Conservation (phyloP, 92 coral and sea anemone species). For the Pocillopora grandis region DNA sequence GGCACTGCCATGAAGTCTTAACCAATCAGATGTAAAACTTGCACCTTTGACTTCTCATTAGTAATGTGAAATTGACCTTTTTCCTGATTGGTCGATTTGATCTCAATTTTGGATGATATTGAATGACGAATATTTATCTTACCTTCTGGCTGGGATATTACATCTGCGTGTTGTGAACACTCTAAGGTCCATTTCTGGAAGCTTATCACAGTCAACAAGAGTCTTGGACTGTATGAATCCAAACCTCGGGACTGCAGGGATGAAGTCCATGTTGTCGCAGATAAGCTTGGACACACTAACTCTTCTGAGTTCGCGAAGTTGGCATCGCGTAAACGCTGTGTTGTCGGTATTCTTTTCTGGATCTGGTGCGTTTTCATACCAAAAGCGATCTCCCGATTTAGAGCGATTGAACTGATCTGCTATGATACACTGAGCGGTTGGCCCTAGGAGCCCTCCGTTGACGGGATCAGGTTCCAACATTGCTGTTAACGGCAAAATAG, state of each 20-base stretch:
- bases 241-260: slow-evolving; percentile 54
- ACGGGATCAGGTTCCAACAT: background rate
- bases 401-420: slow-evolving; percentile 68
- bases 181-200: slow-evolving; percentile 6
- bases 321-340: slow-evolving; percentile 68
- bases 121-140: too few species aligned
- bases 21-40: too few species aligned
- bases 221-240: slow-evolving; percentile 35
- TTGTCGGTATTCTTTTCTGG: background rate
- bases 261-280: slow-evolving; percentile 69
- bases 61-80: too few species aligned
- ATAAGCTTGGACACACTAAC: slow-evolving; percentile 70
- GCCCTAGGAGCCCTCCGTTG: slow-evolving; percentile 80
- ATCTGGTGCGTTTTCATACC: slow-evolving; percentile 79
- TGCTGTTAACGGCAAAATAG: background rate
- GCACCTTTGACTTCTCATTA: too few species aligned
- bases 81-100: too few species aligned
- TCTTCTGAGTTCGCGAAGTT: slow-evolving; percentile 77
- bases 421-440: slow-evolving; percentile 80
- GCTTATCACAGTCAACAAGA: background rate
- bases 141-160: too few species aligned
- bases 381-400: slow-evolving; percentile 88
- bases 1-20: too few species aligned
- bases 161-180: background rate
- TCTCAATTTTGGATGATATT: too few species aligned